Percentiles rank a stretch among this genome's conserved stretches.
These are phyloP conservation scores for Alviniconcha marisindica DNA, from an alignment of 1,140 invertebrate species.

Conservation along the genomic window DNA sequence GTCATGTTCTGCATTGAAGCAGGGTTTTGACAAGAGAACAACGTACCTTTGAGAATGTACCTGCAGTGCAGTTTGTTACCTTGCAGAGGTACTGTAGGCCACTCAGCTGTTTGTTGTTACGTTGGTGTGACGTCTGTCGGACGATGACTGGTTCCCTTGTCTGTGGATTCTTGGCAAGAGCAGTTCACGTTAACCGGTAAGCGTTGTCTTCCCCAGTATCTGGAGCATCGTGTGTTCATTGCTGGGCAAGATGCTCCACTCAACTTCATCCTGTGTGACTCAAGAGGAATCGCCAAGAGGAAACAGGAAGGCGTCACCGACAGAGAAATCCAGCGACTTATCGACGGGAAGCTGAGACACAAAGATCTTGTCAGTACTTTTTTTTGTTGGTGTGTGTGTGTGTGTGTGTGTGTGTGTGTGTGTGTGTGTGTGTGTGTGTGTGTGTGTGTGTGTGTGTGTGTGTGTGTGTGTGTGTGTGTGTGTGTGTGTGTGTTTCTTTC, in stretches of 20 bases:
- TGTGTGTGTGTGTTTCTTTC: background rate
- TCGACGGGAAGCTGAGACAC: conserved; percentile 12
- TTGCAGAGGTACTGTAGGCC: too few relatives aligned
- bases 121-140: too few relatives aligned
- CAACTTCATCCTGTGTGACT: conserved; percentile 18
- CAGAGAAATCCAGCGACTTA: background rate
- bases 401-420: background rate
- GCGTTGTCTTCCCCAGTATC: background rate
- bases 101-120: too few relatives aligned
- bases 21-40: too few relatives aligned
- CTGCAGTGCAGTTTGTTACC: too few relatives aligned
- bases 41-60: too few relatives aligned
- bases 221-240: conserved; percentile 12
- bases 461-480: background rate
- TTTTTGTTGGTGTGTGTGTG: conserved; percentile 1
- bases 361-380: background rate
- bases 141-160: too few relatives aligned
- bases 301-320: background rate
- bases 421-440: background rate
- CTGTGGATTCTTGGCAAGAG: background rate
- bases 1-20: too few relatives aligned
- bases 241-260: background rate
- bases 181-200: too few relatives aligned
- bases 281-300: conserved; percentile 6
- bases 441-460: background rate